Conservation (phyloP, 2,888 invertebrate genomes). For the Diachrysia chrysitis region DNA sequence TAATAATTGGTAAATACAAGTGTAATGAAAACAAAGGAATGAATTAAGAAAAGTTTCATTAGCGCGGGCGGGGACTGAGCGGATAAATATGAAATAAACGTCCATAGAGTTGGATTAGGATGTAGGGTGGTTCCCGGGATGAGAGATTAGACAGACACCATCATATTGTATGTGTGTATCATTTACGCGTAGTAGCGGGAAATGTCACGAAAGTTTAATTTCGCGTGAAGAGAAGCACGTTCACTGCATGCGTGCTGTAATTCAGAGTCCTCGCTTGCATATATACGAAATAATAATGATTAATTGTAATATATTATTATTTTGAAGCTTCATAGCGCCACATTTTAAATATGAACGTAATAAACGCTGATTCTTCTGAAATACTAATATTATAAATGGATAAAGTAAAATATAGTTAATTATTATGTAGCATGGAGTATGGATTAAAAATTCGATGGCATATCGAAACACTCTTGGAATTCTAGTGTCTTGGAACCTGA, state of each 20-base stretch:
- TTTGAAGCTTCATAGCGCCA: conserved; percentile 8
- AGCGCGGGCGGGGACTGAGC: conserved; percentile 66
- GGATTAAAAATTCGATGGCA: too few species aligned
- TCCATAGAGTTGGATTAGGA: conserved; percentile 68
- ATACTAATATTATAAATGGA: too few species aligned
- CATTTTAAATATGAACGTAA: not conserved
- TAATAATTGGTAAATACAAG: conserved; percentile 43
- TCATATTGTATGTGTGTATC: conserved; percentile 43
- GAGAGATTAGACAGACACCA: conserved; percentile 56
- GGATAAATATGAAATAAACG: conserved; percentile 79
- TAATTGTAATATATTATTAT: conserved; percentile 8
- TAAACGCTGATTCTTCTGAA: not conserved
- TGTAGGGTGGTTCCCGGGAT: conserved; percentile 51
- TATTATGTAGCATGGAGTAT: too few species aligned
- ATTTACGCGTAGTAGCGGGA: conserved; percentile 44
- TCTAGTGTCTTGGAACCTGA: conserved; percentile 11
- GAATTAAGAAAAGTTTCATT: conserved; percentile 77
- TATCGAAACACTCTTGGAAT: conserved; percentile 22
- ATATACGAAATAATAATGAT: conserved; percentile 16
- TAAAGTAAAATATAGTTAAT: too few species aligned
- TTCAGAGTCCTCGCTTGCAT: conserved; percentile 14
- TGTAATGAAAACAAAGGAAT: conserved; percentile 67
- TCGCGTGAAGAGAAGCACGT: conserved; percentile 46
- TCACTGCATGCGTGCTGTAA: conserved; percentile 18
- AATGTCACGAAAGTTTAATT: conserved; percentile 57